Evolutionary conservation across 2,113 vertebrate genomes (phyloP), one percentile per base, ranked within the genome.

Genomic region (Cheilinus undulatus): DNA sequence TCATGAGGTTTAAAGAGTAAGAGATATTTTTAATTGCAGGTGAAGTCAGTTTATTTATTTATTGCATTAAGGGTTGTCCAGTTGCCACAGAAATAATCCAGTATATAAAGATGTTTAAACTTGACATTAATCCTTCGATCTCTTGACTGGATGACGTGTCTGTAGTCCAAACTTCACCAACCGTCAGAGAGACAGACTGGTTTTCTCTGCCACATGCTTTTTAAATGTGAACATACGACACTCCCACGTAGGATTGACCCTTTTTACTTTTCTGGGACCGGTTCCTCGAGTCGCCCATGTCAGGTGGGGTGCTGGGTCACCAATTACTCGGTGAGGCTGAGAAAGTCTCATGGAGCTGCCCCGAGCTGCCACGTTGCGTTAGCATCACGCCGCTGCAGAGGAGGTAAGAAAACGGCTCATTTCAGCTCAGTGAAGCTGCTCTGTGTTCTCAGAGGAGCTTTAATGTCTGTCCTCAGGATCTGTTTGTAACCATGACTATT

Each of bases 281-380:
- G 49, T 74, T 82, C 83, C 80, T 86, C 26, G 62, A 83, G 66
- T 91, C 70, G 58, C 75, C 76, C 70, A 86, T 84, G 87, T 91
- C 92, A 93, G 78, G 62, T 22, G 68, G 73, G 87, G 89, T 85
- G 86, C 91, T 68, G 91, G 94, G 93, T 94, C 91, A 93, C 93
- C 93, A 94, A 93, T 95, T 94, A 93, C 92, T 92, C 82, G 72
- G 30, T 27, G 79, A 93, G 92, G 89, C 94, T 93, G 94, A 92
- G 92, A 93, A 93, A 92, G 93, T 85, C 89, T 88, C 84, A 12
- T 86, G 87, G 88, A 89, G 87, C 79, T 76, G 87, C 87, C 89
- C 87, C 77, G 82, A 86, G 76, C 92, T 95, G 94, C 91, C 94
- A 89, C 79, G 76, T 81, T 90, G 51, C 60, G 92, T 96, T 92